Evolutionary conservation across 2,888 invertebrate genomes (phyloP).

Genomic region (Noctuana brunneofusca): DNA sequence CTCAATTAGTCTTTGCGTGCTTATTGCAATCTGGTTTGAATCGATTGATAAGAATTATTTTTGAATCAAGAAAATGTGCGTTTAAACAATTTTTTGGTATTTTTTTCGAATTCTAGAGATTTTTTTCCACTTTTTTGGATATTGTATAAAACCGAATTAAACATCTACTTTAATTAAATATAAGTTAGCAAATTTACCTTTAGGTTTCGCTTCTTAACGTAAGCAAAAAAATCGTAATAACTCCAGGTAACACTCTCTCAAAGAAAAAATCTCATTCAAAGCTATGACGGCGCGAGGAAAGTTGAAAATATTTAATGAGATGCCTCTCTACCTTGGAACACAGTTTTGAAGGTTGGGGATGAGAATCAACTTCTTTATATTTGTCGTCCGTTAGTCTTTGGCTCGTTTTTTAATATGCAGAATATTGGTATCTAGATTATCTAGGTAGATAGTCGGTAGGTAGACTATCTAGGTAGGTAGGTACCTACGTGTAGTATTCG

Average conservation of each 20-base stretch:
- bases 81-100: too few relatives aligned
- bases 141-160: too few relatives aligned
- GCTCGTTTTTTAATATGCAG: not conserved
- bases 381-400: constrained; percentile 1
- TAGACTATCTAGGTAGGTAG: too few relatives aligned
- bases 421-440: too few relatives aligned
- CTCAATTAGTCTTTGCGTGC: too few relatives aligned
- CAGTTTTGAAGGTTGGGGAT: constrained; percentile 45
- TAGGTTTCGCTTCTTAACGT: not conserved
- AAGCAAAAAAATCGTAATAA: constrained; percentile 10
- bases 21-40: too few relatives aligned
- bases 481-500: too few relatives aligned
- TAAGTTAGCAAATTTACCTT: not conserved
- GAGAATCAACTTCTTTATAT: constrained; percentile 43
- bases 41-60: too few relatives aligned
- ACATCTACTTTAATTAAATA: not conserved
- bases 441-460: too few relatives aligned
- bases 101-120: too few relatives aligned
- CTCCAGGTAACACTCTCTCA: constrained; percentile 15
- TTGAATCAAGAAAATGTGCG: too few relatives aligned
- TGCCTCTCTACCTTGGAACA: constrained; percentile 51
- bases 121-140: too few relatives aligned
- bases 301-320: constrained; percentile 52
- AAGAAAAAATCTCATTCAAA: constrained; percentile 35
- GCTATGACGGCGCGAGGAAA: constrained; percentile 36